Conservation (phyloP, 2,888 invertebrate species). For the Plagodis pulveraria region DNA sequence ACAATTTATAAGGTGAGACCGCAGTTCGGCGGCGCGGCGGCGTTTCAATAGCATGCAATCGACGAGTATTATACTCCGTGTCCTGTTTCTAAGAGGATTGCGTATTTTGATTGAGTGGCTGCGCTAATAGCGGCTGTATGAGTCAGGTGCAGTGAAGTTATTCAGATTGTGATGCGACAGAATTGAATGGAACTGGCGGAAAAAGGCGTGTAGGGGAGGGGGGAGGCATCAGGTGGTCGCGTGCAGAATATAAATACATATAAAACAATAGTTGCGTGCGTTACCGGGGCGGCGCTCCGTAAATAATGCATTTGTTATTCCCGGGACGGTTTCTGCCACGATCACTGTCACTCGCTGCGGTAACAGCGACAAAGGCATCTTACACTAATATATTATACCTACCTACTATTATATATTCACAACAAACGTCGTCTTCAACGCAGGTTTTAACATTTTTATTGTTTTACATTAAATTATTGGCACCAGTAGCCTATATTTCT, state of each 20-base stretch:
- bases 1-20: too few species aligned
- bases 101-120: constrained; percentile 17
- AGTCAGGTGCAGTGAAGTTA: constrained; percentile 28
- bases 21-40: too few species aligned
- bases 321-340: constrained; percentile 21
- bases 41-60: too few species aligned
- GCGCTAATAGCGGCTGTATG: constrained; percentile 13
- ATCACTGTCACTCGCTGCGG: not conserved
- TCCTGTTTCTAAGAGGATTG: not conserved
- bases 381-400: too few species aligned
- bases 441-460: too few species aligned
- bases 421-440: too few species aligned
- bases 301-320: constrained; percentile 43
- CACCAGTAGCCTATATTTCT: too few species aligned
- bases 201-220: not conserved
- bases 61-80: too few species aligned
- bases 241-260: constrained; percentile 62
- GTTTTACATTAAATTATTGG: too few species aligned
- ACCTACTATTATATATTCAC: too few species aligned
- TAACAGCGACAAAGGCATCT: not conserved
- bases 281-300: constrained; percentile 35
- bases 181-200: not conserved
- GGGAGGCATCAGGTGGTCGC: constrained; percentile 20
- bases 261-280: constrained; percentile 31
- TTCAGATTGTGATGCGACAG: not conserved